A percentile compares a stretch with the other conserved stretches of the same genome.
phyloP scores from a whole-genome alignment of 2,888 invertebrate species.

The Lydus trimaculatus region DNA sequence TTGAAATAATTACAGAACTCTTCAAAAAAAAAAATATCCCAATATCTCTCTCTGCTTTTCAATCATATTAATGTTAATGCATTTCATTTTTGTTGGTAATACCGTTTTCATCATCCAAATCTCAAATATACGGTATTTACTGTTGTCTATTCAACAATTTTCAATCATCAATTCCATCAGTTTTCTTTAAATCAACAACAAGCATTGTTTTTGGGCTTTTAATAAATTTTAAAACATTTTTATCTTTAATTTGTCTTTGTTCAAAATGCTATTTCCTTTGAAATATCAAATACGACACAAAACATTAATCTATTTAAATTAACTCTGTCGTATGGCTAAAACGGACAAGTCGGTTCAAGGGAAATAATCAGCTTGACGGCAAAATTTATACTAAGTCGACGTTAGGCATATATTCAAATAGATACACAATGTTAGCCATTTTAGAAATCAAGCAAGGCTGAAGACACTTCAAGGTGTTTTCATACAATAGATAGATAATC shows the following conservation, averaged over 20 bases:
- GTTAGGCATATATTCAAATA: no score
- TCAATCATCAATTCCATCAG: neutral
- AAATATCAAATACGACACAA: neutral
- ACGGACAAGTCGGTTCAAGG: neutral
- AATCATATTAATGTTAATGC: neutral
- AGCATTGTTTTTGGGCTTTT: no score
- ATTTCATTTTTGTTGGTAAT: neutral
- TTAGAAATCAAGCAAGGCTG: no score
- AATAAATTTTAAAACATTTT: neutral
- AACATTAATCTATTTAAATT: neutral
- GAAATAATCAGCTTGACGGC: constrained; percentile 2
- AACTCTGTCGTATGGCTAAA: neutral
- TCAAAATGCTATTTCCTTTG: neutral
- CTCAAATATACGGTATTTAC: neutral
- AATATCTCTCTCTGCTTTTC: neutral
- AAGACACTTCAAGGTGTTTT: no score
- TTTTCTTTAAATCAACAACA: neutral
- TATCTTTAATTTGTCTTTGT: neutral
- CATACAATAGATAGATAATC: no score
- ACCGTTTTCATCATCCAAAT: neutral
- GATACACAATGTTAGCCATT: no score
- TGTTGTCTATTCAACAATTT: neutral
- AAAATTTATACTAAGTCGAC: neutral
- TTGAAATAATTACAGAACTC: neutral
- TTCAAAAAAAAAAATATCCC: neutral